Conservation (phyloP, 2,888 invertebrate species). For the Antitype chi region DNA sequence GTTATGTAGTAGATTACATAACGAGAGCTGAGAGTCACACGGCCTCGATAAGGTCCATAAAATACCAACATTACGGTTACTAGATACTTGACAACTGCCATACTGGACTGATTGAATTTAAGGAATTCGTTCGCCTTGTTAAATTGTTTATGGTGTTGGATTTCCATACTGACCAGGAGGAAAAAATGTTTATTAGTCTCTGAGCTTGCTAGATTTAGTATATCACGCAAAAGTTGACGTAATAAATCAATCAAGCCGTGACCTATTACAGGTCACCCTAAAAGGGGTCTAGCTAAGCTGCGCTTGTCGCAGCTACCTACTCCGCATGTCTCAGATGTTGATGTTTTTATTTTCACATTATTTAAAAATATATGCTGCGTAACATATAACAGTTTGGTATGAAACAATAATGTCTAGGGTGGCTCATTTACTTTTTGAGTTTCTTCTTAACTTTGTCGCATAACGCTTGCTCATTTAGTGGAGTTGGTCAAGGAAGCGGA, state of each 20-base stretch:
- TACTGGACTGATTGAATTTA: constrained; percentile 49
- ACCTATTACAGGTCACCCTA: constrained; percentile 19
- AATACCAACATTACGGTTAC: constrained; percentile 52
- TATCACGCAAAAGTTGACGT: background rate
- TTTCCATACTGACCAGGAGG: constrained; percentile 47
- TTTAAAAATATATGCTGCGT: background rate
- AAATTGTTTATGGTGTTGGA: constrained; percentile 51
- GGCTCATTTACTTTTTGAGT: background rate
- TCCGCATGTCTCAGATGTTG: background rate
- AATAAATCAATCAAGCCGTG: constrained; percentile 34
- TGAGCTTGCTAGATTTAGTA: background rate
- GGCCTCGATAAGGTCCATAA: constrained; percentile 57
- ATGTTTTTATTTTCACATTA: background rate
- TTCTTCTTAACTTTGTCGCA: background rate
- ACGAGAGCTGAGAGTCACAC: constrained; percentile 33
- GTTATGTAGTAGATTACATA: constrained; percentile 32
- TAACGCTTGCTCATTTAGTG: background rate
- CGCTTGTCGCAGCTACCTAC: background rate
- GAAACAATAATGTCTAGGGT: background rate
- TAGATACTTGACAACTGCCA: constrained; percentile 39
- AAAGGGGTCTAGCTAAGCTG: constrained; percentile 11
- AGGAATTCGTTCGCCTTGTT: constrained; percentile 58
- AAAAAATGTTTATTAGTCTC: constrained; percentile 36
- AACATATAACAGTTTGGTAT: background rate
- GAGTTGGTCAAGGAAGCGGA: background rate